Base-by-base conservation (phyloP, 1,140 invertebrate genomes). In the Brachionus rubens region DNA sequence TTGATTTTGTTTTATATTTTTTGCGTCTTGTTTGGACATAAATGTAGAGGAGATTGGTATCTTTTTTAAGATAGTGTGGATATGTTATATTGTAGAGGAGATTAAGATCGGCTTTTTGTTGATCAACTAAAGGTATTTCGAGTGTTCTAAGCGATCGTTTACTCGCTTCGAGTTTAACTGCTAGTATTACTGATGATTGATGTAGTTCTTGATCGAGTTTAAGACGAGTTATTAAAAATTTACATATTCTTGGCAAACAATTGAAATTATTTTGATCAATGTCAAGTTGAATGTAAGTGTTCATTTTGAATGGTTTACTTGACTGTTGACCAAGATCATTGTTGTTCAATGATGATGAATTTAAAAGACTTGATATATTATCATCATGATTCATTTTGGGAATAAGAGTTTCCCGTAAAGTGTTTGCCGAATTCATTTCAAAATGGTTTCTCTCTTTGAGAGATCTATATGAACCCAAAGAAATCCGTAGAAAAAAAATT, bases 211-310 rank as follows among this genome's bases (percentile, higher is more conserved):
- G 28, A 30, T 72, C 50, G 2, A 72, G 26, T 48, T 72, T 72
- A 7, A 72, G 24, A 12, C 28, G 19, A 40, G 46, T 72, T 16
- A 72, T 72, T 1, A 33, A 16, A 33, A 72, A 72, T 72, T 72
- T 72, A 21, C 68, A 72, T 12, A 72, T 50, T 16, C 68, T 19
- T 33, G 68, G 46, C 28, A 72, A 21, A 33, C 68, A 72, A 26
- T 54, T 72, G 9, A 54, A 54, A 46, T 72, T 72, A 50, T 72
- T 72, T 30, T 72, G 14, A n/a, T 72, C 68, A 48, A 72, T 54
- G 30, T 72, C 68, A 9, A 72, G 46, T 9, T 72, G 68, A 30
- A 72, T 72, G 33, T 50, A 72, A 14, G 68, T 72, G 68, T 72
- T 72, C 68, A 72, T 72, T 26, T 72, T 54, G 36, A 72, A 72